Base-by-base conservation (phyloP, 1,140 invertebrate species). In the Heliothis subflexa region DNA sequence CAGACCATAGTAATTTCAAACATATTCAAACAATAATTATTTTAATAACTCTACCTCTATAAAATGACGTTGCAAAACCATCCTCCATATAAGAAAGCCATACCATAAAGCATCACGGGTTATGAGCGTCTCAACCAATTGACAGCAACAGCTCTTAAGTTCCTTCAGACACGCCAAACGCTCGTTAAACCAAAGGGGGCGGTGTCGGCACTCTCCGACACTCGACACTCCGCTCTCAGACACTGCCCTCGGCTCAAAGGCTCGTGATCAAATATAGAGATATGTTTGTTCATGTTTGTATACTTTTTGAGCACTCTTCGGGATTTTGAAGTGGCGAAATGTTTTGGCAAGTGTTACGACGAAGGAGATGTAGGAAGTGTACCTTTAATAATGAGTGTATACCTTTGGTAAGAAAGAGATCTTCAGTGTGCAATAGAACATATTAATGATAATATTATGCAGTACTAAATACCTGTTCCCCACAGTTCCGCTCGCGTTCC, bases 201-300 rank as follows among this genome's bases (percentile, higher is more conserved):
- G 66, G 21, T 70, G 66, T 70, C 47, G 66, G 66, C 47, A 70
- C 50, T 70, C 18, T 70, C 47, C 14, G 66, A 70, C 66, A 50
- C 66, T 70, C 66, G 66, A 68, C 64, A 68, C 64, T 14, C 25
- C 66, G 66, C 66, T 70, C 66, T 70, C 66, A 49, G 66, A 70
- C 66, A 70, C 47, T 28, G 66, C 66, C 47, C 66, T 52, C 66
- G 40, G 66, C 18, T 66, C 64, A 3, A 70, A 70, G 66, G 47
- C 21, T 25, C 50, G 66, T 70, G 66, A 70, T 70, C 66, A 50
- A 70, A 70, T 68, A 50, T 70, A 70, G 66, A 70, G 66, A 50
- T 70, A 66, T 66, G 16, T 66, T 66, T 49, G n/a, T 52, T 18
- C 50, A 52, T 13, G 9, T 68, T 1, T 21, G 64, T n/a, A 64